A percentile compares a stretch with the other conserved stretches of the same genome.
phyloP scores from a whole-genome alignment of 2,113 vertebrate genomes.

The Malurus cyaneus region DNA sequence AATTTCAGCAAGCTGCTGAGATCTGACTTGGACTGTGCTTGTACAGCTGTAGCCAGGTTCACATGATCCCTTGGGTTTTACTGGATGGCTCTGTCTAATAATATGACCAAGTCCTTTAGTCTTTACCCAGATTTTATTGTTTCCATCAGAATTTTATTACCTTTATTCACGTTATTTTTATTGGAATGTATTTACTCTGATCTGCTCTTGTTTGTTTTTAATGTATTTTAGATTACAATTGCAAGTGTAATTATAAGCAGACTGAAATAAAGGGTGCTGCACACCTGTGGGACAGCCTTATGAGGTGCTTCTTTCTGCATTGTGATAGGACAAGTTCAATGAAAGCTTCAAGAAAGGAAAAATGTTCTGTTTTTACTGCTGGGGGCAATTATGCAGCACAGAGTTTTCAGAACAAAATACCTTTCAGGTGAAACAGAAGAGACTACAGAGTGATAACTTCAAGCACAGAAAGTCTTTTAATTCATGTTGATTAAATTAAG shows the following conservation, averaged over 20 bases:
- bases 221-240: background rate
- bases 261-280: background rate
- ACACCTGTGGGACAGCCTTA: background rate
- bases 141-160: background rate
- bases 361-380: background rate
- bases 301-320: background rate
- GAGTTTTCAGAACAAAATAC: background rate
- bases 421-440: conserved; percentile 13
- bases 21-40: conserved; percentile 35
- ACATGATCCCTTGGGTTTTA: conserved; percentile 34
- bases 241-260: background rate
- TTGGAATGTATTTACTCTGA: background rate
- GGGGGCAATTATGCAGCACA: background rate
- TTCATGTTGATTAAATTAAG: conserved; percentile 37
- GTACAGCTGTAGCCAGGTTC: conserved; percentile 26
- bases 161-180: background rate
- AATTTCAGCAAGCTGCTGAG: conserved; percentile 49
- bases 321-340: background rate
- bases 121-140: background rate
- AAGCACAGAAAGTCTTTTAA: conserved; percentile 12
- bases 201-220: background rate
- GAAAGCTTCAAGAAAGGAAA: background rate
- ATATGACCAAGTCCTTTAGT: background rate
- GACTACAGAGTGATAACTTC: background rate
- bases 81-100: background rate